Conservation (phyloP, 2,797 vertebrate species). For the Spinus pinus region DNA sequence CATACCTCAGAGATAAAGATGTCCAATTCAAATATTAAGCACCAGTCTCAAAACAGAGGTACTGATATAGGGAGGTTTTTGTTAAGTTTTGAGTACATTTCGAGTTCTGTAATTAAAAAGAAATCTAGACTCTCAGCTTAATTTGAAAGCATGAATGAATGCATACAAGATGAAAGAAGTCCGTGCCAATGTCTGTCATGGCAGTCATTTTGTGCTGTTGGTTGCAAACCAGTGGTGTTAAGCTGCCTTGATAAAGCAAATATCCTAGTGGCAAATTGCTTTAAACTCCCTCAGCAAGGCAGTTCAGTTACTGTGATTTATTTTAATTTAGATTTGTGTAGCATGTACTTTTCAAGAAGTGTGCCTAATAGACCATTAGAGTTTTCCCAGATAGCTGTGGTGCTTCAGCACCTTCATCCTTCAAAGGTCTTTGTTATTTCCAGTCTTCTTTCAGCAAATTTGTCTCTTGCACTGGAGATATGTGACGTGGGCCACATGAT, state of each 20-base stretch:
- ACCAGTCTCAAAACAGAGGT: not conserved
- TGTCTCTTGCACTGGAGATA: not conserved
- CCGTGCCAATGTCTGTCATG: not conserved
- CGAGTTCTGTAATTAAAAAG: not conserved
- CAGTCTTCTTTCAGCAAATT: not conserved
- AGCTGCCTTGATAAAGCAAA: not conserved
- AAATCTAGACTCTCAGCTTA: not conserved
- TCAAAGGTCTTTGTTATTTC: slow-evolving; percentile 56
- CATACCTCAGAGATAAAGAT: not conserved
- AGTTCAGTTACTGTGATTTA: slow-evolving; percentile 49
- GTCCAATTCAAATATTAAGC: not conserved
- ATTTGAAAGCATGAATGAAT: not conserved
- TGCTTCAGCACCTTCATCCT: slow-evolving; percentile 63
- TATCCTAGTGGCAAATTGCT: slow-evolving; percentile 39
- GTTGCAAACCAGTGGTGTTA: not conserved
- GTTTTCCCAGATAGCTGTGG: slow-evolving; percentile 51
- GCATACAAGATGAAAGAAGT: not conserved
- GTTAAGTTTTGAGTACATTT: not conserved
- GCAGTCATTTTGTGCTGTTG: not conserved
- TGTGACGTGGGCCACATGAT: not conserved
- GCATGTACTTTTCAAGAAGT: slow-evolving; percentile 43
- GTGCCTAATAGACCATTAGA: slow-evolving; percentile 57
- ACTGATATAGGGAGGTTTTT: not conserved
- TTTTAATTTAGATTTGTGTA: slow-evolving; percentile 49
- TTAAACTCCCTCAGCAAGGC: slow-evolving; percentile 15